Percentiles rank a stretch among this genome's conserved stretches.
Conservation (phyloP, 2,888 invertebrate species). For the Temnothorax ravouxi region DNA sequence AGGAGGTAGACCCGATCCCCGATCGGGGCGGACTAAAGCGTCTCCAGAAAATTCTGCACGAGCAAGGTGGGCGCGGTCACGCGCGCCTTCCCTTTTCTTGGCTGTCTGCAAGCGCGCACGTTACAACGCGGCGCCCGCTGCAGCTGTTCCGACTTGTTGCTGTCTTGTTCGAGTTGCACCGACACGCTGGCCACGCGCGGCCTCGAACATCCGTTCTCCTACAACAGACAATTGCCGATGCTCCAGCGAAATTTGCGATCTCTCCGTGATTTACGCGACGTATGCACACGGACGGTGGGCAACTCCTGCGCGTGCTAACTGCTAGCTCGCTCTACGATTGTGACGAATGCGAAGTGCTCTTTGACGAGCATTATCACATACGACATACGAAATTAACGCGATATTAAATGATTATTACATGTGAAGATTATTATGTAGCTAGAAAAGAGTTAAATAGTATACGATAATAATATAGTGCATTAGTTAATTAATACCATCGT, state of each 20-base stretch:
- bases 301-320: not conserved
- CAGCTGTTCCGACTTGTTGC: constrained; percentile 85
- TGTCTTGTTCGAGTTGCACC: constrained; percentile 84
- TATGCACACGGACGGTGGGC: not conserved
- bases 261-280: constrained; percentile 8
- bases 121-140: constrained; percentile 81
- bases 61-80: constrained; percentile 83
- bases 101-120: constrained; percentile 80
- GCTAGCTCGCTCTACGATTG: not conserved
- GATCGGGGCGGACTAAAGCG: constrained; percentile 78
- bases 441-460: not conserved
- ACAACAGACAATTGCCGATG: constrained; percentile 72
- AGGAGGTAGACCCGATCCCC: constrained; percentile 41
- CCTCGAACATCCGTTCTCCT: constrained; percentile 82
- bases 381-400: not conserved
- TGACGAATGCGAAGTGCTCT: not conserved
- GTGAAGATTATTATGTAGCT: not conserved
- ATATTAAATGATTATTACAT: not conserved
- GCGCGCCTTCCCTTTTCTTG: constrained; percentile 80
- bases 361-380: not conserved
- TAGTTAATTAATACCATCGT: constrained; percentile 27
- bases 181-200: constrained; percentile 84
- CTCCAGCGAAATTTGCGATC: constrained; percentile 58
- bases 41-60: constrained; percentile 84
- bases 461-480: not conserved